These are phyloP conservation scores for Torymus texanus DNA, from an alignment of 2,888 invertebrate genomes.

Conservation along the genomic window DNA sequence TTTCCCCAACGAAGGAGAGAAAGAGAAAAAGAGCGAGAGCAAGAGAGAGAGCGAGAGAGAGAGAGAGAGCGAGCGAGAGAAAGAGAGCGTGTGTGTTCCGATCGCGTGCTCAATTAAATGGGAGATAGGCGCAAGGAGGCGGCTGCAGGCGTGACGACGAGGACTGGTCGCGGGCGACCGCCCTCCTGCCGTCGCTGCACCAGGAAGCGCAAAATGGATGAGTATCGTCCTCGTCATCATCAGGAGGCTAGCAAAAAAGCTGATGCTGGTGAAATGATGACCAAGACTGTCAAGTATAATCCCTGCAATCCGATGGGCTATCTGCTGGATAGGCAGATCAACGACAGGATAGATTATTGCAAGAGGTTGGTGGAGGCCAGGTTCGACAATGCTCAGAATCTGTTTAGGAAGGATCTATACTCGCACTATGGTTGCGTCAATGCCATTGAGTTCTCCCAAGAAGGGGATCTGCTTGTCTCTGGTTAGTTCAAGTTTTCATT, in stretches of 20 bases:
- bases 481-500: constrained; percentile 78
- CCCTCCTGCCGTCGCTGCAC: constrained; percentile 38
- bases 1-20: neutral
- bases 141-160: constrained; percentile 24
- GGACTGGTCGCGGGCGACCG: constrained; percentile 39
- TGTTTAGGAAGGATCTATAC: constrained; percentile 88
- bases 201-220: constrained; percentile 22
- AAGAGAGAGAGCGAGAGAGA: constrained; percentile 11
- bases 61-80: constrained; percentile 10
- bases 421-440: constrained; percentile 98
- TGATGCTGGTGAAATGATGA: too few relatives aligned
- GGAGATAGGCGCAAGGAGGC: constrained; percentile 32
- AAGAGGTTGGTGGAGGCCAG: constrained; percentile 80
- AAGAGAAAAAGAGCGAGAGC: constrained; percentile 18
- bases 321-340: constrained; percentile 80
- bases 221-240: constrained; percentile 8
- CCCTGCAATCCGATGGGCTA: constrained; percentile 45
- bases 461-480: constrained; percentile 91
- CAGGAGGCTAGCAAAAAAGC: neutral
- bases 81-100: neutral
- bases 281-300: neutral
- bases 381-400: constrained; percentile 82
- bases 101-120: constrained; percentile 31
- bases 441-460: constrained; percentile 94
- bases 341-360: constrained; percentile 78